phyloP scores from a whole-genome alignment of 1,140 invertebrate genomes.

The Dendrolimus kikuchii region DNA sequence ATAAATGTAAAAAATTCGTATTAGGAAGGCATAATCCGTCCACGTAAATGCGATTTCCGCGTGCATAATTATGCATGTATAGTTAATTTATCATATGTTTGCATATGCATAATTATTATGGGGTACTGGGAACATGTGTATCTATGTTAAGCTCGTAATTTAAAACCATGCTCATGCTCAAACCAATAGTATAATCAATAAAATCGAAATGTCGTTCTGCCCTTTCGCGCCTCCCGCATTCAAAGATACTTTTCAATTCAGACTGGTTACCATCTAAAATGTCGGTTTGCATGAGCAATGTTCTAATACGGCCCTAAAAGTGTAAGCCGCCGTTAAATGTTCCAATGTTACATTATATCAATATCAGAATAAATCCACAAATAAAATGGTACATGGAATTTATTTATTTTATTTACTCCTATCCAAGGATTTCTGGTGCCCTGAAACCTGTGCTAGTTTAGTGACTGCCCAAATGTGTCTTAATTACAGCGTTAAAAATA shows the following conservation, averaged over 20 bases:
- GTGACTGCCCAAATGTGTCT: too few species aligned
- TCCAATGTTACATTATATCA: constrained; percentile 37
- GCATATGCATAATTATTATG: neutral
- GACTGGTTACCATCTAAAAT: too few species aligned
- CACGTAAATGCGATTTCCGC: constrained; percentile 36
- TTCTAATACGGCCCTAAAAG: constrained; percentile 9
- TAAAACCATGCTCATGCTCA: neutral
- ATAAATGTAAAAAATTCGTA: constrained; percentile 11
- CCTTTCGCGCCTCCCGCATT: too few species aligned
- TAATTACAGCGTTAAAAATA: too few species aligned
- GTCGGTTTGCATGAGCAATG: neutral
- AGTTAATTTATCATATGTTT: too few species aligned
- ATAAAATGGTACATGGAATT: constrained; percentile 39
- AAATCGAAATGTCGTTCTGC: neutral
- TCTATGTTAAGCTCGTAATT: constrained; percentile 4
- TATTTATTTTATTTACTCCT: constrained; percentile 23
- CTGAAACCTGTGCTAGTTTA: too few species aligned
- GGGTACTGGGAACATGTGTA: constrained; percentile 9
- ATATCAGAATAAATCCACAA: constrained; percentile 42
- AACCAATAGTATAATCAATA: neutral
- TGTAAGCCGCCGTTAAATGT: constrained; percentile 34
- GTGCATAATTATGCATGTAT: constrained; percentile 7
- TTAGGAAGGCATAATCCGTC: constrained; percentile 46
- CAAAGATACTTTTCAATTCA: too few species aligned
- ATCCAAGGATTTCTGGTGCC: neutral